A percentile compares a stretch with the other conserved stretches of the same genome.
Conservation (phyloP, 2,888 invertebrate species). For the Drosophila picticornis region DNA sequence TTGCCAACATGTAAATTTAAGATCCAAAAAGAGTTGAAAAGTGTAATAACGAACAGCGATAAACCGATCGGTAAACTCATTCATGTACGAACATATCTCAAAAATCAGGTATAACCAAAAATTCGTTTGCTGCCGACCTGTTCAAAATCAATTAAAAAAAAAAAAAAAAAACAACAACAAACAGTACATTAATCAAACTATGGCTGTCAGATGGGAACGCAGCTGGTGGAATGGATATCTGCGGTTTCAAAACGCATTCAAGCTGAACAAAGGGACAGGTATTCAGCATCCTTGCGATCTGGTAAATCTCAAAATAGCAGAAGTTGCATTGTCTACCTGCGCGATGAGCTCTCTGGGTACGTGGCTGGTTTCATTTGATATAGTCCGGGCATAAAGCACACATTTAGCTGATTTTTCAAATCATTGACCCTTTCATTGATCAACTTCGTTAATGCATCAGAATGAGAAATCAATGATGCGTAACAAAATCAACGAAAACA, state of each 20-base stretch:
- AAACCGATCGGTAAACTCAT: no score
- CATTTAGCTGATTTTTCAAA: conserved; percentile 23
- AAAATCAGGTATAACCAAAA: neutral
- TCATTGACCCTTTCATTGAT: conserved; percentile 30
- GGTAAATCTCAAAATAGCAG: neutral
- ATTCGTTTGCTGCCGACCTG: conserved; percentile 59
- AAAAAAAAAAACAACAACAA: conserved; percentile 33
- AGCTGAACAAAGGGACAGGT: conserved; percentile 54
- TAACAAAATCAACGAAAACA: conserved; percentile 25
- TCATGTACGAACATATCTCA: neutral
- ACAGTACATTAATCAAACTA: conserved; percentile 44
- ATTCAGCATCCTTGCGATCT: conserved; percentile 42
- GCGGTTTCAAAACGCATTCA: conserved; percentile 63
- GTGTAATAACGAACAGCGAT: conserved; percentile 54
- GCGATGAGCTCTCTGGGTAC: neutral
- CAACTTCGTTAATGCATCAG: neutral
- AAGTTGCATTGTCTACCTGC: conserved; percentile 21
- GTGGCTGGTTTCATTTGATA: neutral
- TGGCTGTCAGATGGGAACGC: conserved; percentile 1
- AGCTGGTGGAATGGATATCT: conserved; percentile 31
- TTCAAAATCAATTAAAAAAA: conserved; percentile 74
- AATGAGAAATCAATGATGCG: conserved; percentile 40
- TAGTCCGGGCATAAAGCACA: neutral
- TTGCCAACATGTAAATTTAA: conserved; percentile 25
- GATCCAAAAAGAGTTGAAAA: conserved; percentile 47